Conservation (phyloP, 2,888 invertebrate species). For the Luffia ferchaultella region DNA sequence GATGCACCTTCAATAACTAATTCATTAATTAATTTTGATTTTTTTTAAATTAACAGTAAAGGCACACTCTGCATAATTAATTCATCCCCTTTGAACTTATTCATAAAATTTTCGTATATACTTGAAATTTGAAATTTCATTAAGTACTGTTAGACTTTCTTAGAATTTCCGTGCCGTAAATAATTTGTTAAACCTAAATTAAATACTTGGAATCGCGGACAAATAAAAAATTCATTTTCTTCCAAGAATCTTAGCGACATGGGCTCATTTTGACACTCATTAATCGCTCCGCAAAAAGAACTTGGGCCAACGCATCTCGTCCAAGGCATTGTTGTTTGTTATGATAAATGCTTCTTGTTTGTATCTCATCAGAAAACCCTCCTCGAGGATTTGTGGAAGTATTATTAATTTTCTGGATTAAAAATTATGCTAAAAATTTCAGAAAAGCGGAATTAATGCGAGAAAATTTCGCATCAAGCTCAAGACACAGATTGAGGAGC, state of each 20-base stretch:
- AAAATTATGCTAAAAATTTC: too few relatives aligned
- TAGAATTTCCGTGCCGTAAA: too few relatives aligned
- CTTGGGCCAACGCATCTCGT: not conserved
- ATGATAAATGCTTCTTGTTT: constrained; percentile 6
- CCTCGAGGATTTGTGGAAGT: not conserved
- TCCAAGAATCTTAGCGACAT: not conserved
- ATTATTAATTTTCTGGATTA: not conserved
- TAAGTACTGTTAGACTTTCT: too few relatives aligned
- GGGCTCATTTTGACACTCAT: not conserved
- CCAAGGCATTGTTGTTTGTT: not conserved
- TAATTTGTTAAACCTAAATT: too few relatives aligned
- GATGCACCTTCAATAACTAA: too few relatives aligned
- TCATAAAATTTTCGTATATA: too few relatives aligned
- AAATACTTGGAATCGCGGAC: too few relatives aligned
- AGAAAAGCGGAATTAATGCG: not conserved
- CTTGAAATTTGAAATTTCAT: too few relatives aligned
- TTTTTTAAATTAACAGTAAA: too few relatives aligned
- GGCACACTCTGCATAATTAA: too few relatives aligned
- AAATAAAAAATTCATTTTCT: not conserved
- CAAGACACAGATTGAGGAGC: not conserved
- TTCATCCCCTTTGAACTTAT: too few relatives aligned
- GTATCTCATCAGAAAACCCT: not conserved
- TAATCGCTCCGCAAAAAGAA: not conserved
- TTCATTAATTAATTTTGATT: too few relatives aligned
- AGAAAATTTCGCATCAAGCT: not conserved